Percentiles rank a stretch among this genome's conserved stretches.
phyloP scores from a whole-genome alignment of 2,113 vertebrate species.

The Grus americana region DNA sequence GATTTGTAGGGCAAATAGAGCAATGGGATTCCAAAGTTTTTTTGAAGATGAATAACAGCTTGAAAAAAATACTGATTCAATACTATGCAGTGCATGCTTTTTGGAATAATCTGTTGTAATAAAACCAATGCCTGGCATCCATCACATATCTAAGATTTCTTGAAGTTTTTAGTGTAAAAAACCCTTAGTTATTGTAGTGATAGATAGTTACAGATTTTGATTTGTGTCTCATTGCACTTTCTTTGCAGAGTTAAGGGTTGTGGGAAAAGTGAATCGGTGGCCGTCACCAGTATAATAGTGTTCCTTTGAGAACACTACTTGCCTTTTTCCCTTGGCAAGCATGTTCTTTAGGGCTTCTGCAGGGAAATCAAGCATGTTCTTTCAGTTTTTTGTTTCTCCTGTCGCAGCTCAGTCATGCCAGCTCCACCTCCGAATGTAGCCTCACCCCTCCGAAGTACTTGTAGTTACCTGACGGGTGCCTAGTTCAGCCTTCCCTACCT shows the following conservation, averaged over 20 bases:
- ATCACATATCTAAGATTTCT: neutral
- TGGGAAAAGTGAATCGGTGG: neutral
- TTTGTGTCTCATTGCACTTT: neutral
- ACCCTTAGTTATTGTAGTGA: neutral
- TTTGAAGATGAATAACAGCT: neutral
- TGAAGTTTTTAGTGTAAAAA: neutral
- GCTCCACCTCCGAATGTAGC: neutral
- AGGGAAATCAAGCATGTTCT: neutral
- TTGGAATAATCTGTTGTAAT: neutral
- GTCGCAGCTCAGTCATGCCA: rapidly evolving
- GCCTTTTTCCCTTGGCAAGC: neutral
- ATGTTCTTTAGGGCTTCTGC: neutral
- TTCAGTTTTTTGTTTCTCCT: neutral
- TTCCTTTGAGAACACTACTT: neutral
- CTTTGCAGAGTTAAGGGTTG: neutral
- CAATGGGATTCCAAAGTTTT: neutral
- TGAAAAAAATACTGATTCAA: neutral
- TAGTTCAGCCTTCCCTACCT: neutral
- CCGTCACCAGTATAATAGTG: neutral
- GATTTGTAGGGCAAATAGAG: neutral
- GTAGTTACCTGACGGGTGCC: neutral
- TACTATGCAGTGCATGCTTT: neutral
- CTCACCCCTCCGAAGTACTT: neutral
- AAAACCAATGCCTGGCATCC: neutral
- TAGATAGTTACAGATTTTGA: neutral